A percentile compares a stretch with the other conserved stretches of the same genome.
Evolutionary conservation across 2,888 invertebrate genomes (phyloP).

Genomic region (Dicycla oo): DNA sequence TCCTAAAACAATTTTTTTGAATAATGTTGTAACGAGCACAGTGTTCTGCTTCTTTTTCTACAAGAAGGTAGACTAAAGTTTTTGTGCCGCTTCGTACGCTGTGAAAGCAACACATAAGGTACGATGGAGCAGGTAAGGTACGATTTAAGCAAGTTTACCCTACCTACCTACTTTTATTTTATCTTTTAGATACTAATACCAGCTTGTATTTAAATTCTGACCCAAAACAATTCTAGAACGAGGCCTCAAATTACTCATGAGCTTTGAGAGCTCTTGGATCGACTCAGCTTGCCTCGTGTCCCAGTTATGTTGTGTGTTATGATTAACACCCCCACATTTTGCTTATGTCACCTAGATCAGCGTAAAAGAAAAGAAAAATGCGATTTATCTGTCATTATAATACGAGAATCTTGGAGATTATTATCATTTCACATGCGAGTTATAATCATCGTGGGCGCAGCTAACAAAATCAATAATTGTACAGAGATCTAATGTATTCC

Average conservation of each 20-base stretch:
- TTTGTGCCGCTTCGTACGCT: too few species aligned
- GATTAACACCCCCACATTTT: not conserved
- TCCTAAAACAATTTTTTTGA: too few species aligned
- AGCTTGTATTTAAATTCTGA: not conserved
- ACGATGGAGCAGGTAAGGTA: too few species aligned
- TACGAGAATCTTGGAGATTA: constrained; percentile 34
- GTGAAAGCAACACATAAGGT: too few species aligned
- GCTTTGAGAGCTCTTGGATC: not conserved
- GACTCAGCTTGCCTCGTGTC: not conserved
- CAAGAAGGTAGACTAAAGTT: too few species aligned
- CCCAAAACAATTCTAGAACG: not conserved
- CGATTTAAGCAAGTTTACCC: too few species aligned
- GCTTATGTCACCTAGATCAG: constrained; percentile 5
- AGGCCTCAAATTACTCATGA: not conserved
- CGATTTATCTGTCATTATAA: constrained; percentile 15
- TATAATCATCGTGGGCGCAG: constrained; percentile 24
- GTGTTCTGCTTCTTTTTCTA: too few species aligned
- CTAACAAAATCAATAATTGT: constrained; percentile 57
- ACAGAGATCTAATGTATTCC: constrained; percentile 74
- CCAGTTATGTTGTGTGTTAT: not conserved
- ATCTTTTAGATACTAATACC: not conserved
- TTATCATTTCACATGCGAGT: constrained; percentile 51
- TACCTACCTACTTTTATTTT: not conserved
- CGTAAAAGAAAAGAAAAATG: constrained; percentile 15
- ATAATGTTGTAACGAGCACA: too few species aligned